These are phyloP conservation scores for Tipula unca DNA, from an alignment of 2,888 invertebrate species.

Conservation along the genomic window DNA sequence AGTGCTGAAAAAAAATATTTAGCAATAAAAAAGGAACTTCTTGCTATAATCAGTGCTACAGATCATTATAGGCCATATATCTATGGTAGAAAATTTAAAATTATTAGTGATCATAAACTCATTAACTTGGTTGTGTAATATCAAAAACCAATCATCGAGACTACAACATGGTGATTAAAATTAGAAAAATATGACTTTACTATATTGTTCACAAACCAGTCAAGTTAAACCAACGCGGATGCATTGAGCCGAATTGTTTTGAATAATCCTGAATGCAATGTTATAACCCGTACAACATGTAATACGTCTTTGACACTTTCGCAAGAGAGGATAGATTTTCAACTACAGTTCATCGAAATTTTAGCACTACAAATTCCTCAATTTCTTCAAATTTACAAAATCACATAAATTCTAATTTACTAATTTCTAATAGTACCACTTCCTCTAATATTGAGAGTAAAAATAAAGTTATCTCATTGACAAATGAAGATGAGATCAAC, in stretches of 20 bases:
- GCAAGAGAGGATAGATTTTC: not conserved
- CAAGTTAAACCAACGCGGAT: slow-evolving; percentile 27
- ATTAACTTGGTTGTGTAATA: slow-evolving; percentile 27
- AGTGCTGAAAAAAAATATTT: slow-evolving; percentile 28
- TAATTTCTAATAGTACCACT: not conserved
- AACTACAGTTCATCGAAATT: not conserved
- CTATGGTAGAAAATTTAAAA: too few relatives aligned
- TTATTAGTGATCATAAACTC: slow-evolving; percentile 31
- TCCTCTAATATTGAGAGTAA: not conserved
- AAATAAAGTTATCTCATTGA: too few relatives aligned
- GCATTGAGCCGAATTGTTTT: too few relatives aligned
- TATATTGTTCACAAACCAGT: slow-evolving; percentile 28
- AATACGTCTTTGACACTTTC: not conserved
- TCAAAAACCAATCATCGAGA: slow-evolving; percentile 28
- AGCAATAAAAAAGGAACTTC: too few relatives aligned
- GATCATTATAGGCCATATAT: too few relatives aligned
- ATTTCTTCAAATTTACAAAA: not conserved
- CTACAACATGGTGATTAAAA: slow-evolving; percentile 30
- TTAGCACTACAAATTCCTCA: too few relatives aligned
- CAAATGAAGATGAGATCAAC: not conserved
- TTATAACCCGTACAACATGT: not conserved
- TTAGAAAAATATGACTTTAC: slow-evolving; percentile 30
- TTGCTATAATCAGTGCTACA: too few relatives aligned
- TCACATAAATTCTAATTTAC: not conserved
- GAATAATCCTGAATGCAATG: too few relatives aligned